Evolutionary conservation across 1,140 invertebrate species (phyloP), one percentile per base, ranked within the genome.

Genomic region (Drosophila orena): DNA sequence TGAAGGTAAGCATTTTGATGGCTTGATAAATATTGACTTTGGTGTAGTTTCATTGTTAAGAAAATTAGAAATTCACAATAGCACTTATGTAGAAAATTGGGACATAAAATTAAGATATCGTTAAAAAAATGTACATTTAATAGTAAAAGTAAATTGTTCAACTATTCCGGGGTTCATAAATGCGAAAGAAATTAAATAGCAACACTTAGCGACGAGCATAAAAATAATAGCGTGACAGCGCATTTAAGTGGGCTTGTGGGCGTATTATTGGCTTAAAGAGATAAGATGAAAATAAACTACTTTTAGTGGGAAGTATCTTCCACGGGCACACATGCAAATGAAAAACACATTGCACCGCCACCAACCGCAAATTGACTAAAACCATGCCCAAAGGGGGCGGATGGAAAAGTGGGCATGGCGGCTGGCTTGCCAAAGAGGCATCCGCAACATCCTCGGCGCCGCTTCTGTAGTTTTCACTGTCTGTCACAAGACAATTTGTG

Each of bases 401-500:
- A 14, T 22, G 49, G 43, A 5, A 22, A 15, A 22, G 30, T 52
- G 58, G 37, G 15, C 5, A 14, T 61, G 61, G 61, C 53, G 60
- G 47, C 27, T 61, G 47, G 49, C 7, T 34, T 20, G 7, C 14
- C 15, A 44, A 57, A 58, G 69, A 47, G 47, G 57, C 38, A 54
- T 52, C 62, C 66, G 66, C 66, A 35, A 70, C 44, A 70, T 70
- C 42, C 66, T 46, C 66, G 78, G 70, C 79, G 83, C 83, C 83
- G 76, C 56, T 89, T 72, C 70, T 88, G 79, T 70, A 86, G 83
- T 88, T 86, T 83, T 88, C 83, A 79, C 84, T 89, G 84, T 89
- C 84, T 89, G 84, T 89, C 84, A 89, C 84, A 89, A 89, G 84
- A 89, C 84, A 89, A 89, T 89, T 89, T 89, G 84, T 89, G 79